Evolutionary conservation across 2,888 invertebrate genomes (phyloP), one percentile per base, ranked within the genome.

Genomic region (Lasioglossum pauxillum): DNA sequence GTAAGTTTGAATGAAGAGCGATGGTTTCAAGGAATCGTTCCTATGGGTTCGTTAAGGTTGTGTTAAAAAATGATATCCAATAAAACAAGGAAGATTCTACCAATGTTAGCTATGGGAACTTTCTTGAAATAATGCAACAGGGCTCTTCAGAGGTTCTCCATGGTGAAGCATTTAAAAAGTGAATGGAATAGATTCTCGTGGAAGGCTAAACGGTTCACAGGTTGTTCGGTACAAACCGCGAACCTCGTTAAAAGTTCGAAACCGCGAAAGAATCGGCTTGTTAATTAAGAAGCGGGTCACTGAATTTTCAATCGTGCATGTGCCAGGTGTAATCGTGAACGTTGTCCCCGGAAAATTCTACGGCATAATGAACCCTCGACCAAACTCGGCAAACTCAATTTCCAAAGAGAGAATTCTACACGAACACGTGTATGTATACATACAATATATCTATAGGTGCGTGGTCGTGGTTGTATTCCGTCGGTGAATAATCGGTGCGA

Each of bases 321-420:
- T 67, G 67, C 35, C 35, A 16, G 38, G 23, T 38, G 69, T 69
- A 69, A 69, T 38, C 69, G 35, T 14, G 16, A 72, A 14, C 5
- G 44, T 12, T 14, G 71, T 72, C 14, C 71, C 38, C 8, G 14
- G n/a, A 41, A 75, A 57, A 35, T 57, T 35, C 44, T n/a, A 41
- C 41, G 14, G n/a, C n/a, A 46, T 27, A 49, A 73, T 49, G 73
- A 73, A 49, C 19, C 23, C 35, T 49, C 23, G 8, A 31, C 10
- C 16, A 19, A 46, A 46, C 46, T 46, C 23, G 49, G 38, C 5
- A 41, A 78, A 72, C 72, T 64, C 19, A 76, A 80, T 83, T 80
- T 64, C n/a, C n/a, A 73, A 76, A 57, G 83, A 53, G 74, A 27
- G 27, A 7, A 60, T 60, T 60, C 60, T 60, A 60, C 60, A 60